Evolutionary conservation across 2,797 vertebrate species (phyloP), one percentile per base, ranked within the genome.

Genomic region (Buphagus erythrorhynchus): DNA sequence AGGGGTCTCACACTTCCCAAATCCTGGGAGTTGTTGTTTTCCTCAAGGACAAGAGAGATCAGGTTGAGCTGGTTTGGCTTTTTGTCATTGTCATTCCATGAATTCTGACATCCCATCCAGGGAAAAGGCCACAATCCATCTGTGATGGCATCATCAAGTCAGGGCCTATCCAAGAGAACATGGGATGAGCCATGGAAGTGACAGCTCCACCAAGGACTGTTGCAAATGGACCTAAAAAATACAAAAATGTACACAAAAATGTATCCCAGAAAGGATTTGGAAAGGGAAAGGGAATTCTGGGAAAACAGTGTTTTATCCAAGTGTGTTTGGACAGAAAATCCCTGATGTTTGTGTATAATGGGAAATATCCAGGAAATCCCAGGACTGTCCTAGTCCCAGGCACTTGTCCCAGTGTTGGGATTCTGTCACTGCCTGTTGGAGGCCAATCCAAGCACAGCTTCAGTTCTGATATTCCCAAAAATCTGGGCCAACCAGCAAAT

Each of bases 101-200:
- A 71, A 51, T 78, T 58, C 71, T 8, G 2, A 52, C 1, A 6
- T 31, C 29, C 13, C 9, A 4, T 12, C 62, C 63, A 19, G 24
- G 43, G 19, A 68, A 67, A 25, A 40, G 43, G 29, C 24, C 52
- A 16, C 16, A 19, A 16, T 18, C 52, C 1, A 14, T 29, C 87
- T 10, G 1, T 0, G 36, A 49, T 84, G 77, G 25, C 12, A 1
- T 9, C 16, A 15, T 6, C 4, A 24, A 26, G 57, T 25, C 62
- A 51, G 45, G 31, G 2, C 15, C 24, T 31, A 33, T 81, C 82
- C 86, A 24, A 67, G 35, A 21, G 24, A 62, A 13, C 6, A 14
- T 3, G 3, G 78, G 20, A 67, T 63, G 66, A 78, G 86, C 79
- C 75, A 16, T 20, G 36, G 72, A 48, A 79, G 21, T 28, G 54